phyloP scores from a whole-genome alignment of 2,113 vertebrate genomes.

The Pontoporia blainvillei region DNA sequence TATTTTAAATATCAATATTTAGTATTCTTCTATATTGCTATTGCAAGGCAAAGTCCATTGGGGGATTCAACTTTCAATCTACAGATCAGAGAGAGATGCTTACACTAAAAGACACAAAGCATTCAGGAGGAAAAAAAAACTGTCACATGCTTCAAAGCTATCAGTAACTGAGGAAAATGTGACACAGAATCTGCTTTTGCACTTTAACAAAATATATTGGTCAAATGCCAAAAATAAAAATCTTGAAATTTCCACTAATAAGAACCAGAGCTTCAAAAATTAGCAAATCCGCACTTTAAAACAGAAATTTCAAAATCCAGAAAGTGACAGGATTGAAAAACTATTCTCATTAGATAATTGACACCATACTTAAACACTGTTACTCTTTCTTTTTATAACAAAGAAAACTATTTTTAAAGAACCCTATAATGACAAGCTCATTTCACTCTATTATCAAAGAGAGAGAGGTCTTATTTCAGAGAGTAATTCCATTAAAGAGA shows the following conservation, averaged over 20 bases:
- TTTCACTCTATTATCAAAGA: background rate
- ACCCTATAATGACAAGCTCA: background rate
- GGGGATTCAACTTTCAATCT: slow-evolving; percentile 27
- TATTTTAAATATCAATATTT: slow-evolving; percentile 45
- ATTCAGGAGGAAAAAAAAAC: background rate
- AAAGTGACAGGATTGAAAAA: background rate
- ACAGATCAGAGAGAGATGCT: slow-evolving; percentile 6
- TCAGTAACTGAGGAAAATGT: background rate
- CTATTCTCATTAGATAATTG: background rate
- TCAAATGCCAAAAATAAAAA: slow-evolving; percentile 35
- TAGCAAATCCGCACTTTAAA: background rate
- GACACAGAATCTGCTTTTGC: background rate
- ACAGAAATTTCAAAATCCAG: background rate
- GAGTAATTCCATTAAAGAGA: background rate
- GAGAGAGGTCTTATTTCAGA: background rate
- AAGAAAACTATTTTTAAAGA: background rate
- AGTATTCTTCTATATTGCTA: background rate
- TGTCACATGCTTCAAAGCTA: slow-evolving; percentile 36
- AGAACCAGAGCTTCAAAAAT: background rate
- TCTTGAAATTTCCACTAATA: slow-evolving; percentile 25
- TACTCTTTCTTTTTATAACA: background rate
- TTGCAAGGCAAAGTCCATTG: slow-evolving; percentile 17
- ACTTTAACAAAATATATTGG: background rate
- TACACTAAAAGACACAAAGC: slow-evolving; percentile 11
- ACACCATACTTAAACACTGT: background rate